Evolutionary conservation across 2,888 invertebrate genomes (phyloP).

Genomic region (Dorcus parallelipipedus): DNA sequence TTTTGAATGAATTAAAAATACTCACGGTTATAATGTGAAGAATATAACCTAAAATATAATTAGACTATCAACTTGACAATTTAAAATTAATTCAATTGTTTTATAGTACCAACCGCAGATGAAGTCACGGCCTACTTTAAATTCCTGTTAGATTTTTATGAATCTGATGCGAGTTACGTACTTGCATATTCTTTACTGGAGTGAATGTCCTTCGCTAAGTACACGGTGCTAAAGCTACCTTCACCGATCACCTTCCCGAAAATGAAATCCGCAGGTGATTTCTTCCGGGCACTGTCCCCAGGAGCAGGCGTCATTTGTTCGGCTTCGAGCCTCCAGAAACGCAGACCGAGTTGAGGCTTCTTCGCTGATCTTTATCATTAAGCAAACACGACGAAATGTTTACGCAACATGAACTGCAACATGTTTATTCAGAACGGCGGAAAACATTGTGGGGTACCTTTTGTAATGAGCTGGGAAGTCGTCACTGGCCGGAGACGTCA

Average conservation of each 20-base stretch:
- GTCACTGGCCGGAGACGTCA: conserved; percentile 9
- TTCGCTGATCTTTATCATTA: not conserved
- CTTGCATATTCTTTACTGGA: conserved; percentile 91
- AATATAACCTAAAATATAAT: no score
- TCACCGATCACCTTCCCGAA: conserved; percentile 96
- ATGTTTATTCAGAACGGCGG: not conserved
- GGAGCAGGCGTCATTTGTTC: conserved; percentile 39
- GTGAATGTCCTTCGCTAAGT: conserved; percentile 87
- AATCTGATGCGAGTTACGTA: conserved; percentile 53
- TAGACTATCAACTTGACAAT: no score
- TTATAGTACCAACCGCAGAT: no score
- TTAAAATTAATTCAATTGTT: no score
- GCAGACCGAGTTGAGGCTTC: no score
- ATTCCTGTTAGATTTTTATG: no score
- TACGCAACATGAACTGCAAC: no score
- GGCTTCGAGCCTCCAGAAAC: no score
- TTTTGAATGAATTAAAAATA: no score
- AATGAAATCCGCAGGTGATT: conserved; percentile 82
- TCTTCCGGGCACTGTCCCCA: conserved; percentile 43
- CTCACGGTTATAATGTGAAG: no score
- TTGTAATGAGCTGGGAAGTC: conserved; percentile 6
- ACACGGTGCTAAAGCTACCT: conserved; percentile 96
- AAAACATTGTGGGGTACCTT: conserved; percentile 7
- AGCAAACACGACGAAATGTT: no score
- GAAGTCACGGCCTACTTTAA: no score